Base-by-base conservation (phyloP, 1,140 invertebrate species). In the Lycorma delicatula region DNA sequence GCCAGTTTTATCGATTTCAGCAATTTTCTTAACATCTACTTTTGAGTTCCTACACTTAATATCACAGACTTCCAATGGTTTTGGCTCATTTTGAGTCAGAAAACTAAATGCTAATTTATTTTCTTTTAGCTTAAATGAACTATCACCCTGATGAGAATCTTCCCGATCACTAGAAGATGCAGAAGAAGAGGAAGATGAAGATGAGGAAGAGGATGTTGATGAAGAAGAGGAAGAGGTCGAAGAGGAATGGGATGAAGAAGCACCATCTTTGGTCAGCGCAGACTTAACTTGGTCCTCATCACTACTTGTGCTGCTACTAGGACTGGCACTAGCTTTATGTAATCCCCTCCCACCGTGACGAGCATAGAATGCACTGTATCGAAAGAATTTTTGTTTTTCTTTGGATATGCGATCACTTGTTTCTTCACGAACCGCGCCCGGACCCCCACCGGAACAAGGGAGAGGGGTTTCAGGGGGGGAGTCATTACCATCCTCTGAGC, bases 311-410 rank as follows among this genome's bases (percentile, higher is more conserved):
- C 67, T 66, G 54, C 67, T 69, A 60, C 64, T 70, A 56, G 64
- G 69, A 51, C 70, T 71, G 51, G 59, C 60, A 36, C 59, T 60
- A 11, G 9, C 28, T 2, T 20, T 13, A 6, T 9, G 44, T n/a
- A 22, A 60, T 58, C 59, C 59, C 55, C 53, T 60, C 71, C 67
- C 68, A 61, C 67, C 71, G 62, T 79, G 64, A 18, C 59, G 77
- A 51, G 74, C 74, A 18, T 77, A 72, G 70, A 86, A 86, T 68
- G 86, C 85, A 64, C 83, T 86, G 66, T 81, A 77, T 70, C 85
- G 78, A 77, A 89, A 90, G 75, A 89, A 89, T 72, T 88, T 89
- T 74, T 87, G 86, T 75, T 89, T 89, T 73, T 88, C 85, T 74
- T 87, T 87, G 47, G 86, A 88, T 77, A 90, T 87, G 65, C 80